Evolutionary conservation across 1,140 invertebrate genomes (phyloP).

Genomic region (Chlorops oryzae): DNA sequence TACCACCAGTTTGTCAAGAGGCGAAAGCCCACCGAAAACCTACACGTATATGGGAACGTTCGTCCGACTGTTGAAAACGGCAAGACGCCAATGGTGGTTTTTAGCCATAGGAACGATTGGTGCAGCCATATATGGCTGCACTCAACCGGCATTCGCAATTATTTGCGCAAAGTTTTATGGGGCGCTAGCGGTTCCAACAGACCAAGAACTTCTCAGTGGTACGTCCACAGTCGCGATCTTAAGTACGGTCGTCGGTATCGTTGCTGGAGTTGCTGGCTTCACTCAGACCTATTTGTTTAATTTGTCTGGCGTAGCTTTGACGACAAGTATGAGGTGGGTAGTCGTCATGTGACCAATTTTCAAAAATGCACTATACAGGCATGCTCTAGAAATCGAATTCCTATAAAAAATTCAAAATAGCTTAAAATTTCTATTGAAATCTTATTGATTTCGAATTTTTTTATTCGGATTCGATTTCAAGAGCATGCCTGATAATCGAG

Average conservation of each 20-base stretch:
- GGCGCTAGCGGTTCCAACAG: constrained; percentile 50
- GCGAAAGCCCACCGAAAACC: not conserved
- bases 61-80: constrained; percentile 61
- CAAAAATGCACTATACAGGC: no score
- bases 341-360: constrained; percentile 12
- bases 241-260: constrained; percentile 64
- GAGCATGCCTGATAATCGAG: no score
- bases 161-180: constrained; percentile 77
- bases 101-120: constrained; percentile 66
- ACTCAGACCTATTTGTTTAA: constrained; percentile 70
- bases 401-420: no score
- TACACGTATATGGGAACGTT: constrained; percentile 42
- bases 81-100: constrained; percentile 69
- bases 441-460: no score
- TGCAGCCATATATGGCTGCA: constrained; percentile 63
- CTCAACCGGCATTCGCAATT: constrained; percentile 74
- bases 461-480: no score
- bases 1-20: constrained; percentile 53
- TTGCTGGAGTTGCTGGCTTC: constrained; percentile 63
- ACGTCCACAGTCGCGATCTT: constrained; percentile 61
- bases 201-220: constrained; percentile 53
- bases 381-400: no score
- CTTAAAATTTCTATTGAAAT: no score
- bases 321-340: constrained; percentile 59
- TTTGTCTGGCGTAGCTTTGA: constrained; percentile 71